Evolutionary conservation across 2,797 vertebrate species (phyloP).

Genomic region (Sparus aurata): DNA sequence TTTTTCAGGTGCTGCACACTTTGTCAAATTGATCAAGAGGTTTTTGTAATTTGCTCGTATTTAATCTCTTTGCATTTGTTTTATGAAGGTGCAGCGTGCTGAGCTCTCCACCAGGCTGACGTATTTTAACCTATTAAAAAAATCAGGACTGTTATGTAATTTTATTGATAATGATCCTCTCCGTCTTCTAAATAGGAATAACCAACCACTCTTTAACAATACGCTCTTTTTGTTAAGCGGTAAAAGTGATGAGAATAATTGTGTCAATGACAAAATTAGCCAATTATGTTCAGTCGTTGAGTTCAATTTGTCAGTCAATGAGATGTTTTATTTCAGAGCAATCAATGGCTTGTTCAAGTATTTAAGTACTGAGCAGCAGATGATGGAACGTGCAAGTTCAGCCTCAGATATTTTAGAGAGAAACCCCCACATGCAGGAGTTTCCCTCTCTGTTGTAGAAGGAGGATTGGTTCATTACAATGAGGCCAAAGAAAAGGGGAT

Average conservation of each 20-base stretch:
- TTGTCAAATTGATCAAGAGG: neutral
- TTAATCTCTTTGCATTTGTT: slow-evolving; percentile 15
- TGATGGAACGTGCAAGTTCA: neutral
- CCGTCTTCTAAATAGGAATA: neutral
- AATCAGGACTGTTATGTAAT: too few species aligned
- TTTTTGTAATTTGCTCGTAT: neutral
- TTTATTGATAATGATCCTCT: neutral
- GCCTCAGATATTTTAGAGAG: neutral
- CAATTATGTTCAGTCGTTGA: slow-evolving; percentile 9
- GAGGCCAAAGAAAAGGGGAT: slow-evolving; percentile 20
- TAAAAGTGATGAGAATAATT: neutral
- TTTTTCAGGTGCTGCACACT: too few species aligned
- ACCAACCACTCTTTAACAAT: neutral
- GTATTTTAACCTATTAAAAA: neutral
- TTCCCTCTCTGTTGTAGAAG: neutral
- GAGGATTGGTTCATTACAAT: slow-evolving; percentile 16
- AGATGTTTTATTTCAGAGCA: slow-evolving; percentile 19
- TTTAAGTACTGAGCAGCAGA: neutral
- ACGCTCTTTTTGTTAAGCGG: neutral
- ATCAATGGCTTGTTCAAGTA: slow-evolving; percentile 5
- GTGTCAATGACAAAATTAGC: slow-evolving; percentile 14
- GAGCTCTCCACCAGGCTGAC: neutral
- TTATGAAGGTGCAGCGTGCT: neutral
- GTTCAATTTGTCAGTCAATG: slow-evolving; percentile 21
- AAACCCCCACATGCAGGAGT: neutral